Evolutionary conservation across 2,888 invertebrate genomes (phyloP), one percentile per base, ranked within the genome.

Genomic region (Harpalus rufipes): DNA sequence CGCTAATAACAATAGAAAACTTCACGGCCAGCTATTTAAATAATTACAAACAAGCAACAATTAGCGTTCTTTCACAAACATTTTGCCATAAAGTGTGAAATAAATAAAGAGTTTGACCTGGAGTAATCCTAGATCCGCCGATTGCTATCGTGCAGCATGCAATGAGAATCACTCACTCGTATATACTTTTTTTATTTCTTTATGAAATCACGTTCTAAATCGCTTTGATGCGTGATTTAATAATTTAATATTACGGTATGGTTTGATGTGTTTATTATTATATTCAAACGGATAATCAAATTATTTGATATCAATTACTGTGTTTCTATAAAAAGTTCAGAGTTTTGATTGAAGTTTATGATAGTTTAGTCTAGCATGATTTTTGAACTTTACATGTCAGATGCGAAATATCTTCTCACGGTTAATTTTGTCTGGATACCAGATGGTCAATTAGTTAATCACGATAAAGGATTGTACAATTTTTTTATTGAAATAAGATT

Each of bases 121-220:
- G 12, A 80, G 63, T 80, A 63, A 80, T 80, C 80, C 63, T 63
- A 41, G 63, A 80, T 63, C 63, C 63, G 51, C 44, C 56, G 80
- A 80, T 44, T 41, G n/a, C 63, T 80, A 63, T 80, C 80, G 80
- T 80, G 80, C 63, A 56, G 18, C 80, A 80, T 80, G 80, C 80
- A 80, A 80, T 63, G 16, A 44, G 25, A 80, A 44, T 80, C 44
- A 63, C 44, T 80, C 44, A 3, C 63, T 63, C 61, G 39, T 61
- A 58, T 58, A 21, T 72, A 44, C 21, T 39, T 14, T 78, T 58
- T 68, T 68, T 68, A 25, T 68, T 63, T 68, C 68, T 68, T 32
- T 68, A 68, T 39, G 32, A 68, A 68, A 68, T 68, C 39, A 68
- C 68, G 68, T 32, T 39, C 32, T 7, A 14, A 68, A 39, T 63